Conservation (phyloP, 2,888 invertebrate species). For the Hesperia comma region DNA sequence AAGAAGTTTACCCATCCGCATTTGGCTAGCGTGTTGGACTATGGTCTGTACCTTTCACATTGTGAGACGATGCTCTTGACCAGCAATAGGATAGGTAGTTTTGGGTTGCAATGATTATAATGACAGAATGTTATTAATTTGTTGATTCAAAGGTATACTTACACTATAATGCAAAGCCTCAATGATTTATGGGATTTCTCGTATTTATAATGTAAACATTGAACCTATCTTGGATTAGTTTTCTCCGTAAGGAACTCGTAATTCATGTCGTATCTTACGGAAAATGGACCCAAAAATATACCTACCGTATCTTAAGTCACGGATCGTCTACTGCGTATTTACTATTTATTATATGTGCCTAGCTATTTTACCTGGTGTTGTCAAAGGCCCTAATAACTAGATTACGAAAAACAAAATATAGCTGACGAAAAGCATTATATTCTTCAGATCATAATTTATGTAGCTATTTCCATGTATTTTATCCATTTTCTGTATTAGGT, state of each 20-base stretch:
- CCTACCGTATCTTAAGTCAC: constrained; percentile 19
- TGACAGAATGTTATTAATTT: no score
- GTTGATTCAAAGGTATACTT: no score
- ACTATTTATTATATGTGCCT: not conserved
- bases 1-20: no score
- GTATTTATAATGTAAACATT: constrained; percentile 34
- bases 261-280: constrained; percentile 1
- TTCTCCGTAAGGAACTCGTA: constrained; percentile 4
- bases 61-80: no score
- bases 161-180: not conserved
- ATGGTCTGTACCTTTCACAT: no score
- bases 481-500: no score
- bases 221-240: constrained; percentile 20
- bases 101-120: no score
- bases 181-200: constrained; percentile 27
- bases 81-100: no score
- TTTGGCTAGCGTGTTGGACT: no score
- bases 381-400: not conserved
- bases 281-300: constrained; percentile 18
- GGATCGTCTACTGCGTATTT: constrained; percentile 16
- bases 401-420: not conserved
- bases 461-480: no score
- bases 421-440: not conserved
- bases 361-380: not conserved
- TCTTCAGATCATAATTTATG: no score